Conservation (phyloP, 2,888 invertebrate genomes). For the Noctuana brunneofusca region DNA sequence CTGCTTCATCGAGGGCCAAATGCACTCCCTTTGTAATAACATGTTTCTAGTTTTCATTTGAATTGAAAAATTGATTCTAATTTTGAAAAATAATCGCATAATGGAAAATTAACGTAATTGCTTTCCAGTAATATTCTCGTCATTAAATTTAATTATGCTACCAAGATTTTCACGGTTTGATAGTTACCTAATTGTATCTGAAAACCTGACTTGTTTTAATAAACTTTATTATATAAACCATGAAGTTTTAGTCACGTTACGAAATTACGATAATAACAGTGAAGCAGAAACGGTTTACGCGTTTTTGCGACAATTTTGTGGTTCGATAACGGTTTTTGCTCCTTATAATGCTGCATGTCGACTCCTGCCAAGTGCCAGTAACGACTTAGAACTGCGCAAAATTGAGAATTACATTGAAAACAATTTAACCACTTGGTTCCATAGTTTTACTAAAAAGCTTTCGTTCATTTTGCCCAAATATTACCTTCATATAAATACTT, state of each 20-base stretch:
- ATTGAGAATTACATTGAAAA: conserved; percentile 6
- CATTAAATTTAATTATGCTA: conserved; percentile 46
- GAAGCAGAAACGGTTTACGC: conserved; percentile 71
- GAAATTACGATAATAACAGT: conserved; percentile 70
- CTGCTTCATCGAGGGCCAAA: conserved; percentile 62
- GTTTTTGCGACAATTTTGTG: conserved; percentile 68
- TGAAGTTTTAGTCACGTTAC: conserved; percentile 72
- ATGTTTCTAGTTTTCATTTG: not conserved
- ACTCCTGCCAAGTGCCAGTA: conserved; percentile 11
- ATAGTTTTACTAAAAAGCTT: not conserved
- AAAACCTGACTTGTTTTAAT: conserved; percentile 48
- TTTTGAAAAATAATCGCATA: conserved; percentile 7
- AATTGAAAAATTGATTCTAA: conserved; percentile 5
- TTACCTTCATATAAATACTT: not conserved
- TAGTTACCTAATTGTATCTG: conserved; percentile 60
- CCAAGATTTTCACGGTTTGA: conserved; percentile 57
- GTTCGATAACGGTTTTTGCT: conserved; percentile 70
- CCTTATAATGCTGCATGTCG: conserved; percentile 36
- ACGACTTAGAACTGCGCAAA: conserved; percentile 1
- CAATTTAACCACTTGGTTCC: not conserved
- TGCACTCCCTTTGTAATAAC: conserved; percentile 51
- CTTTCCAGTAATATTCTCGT: conserved; percentile 29
- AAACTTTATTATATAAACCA: conserved; percentile 62
- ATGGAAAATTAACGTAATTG: not conserved
- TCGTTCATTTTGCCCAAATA: not conserved